These are phyloP conservation scores for Eulimnadia texana DNA, from an alignment of 1,140 invertebrate genomes.

Conservation along the genomic window DNA sequence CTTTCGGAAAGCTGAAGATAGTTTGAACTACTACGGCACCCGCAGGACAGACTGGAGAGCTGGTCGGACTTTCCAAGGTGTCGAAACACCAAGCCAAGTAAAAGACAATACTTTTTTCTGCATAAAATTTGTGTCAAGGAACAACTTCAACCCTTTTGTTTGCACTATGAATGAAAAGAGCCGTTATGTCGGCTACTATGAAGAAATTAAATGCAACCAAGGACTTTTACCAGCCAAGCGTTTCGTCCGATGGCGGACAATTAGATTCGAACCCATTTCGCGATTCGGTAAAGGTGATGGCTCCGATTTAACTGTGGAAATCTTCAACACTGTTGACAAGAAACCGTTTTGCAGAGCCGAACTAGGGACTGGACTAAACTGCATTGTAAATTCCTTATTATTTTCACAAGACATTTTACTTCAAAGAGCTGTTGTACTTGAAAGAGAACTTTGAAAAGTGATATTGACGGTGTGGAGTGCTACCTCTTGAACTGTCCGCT, in stretches of 20 bases:
- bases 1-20: constrained; percentile 36
- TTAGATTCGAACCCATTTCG: constrained; percentile 16
- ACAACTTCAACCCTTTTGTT: neutral
- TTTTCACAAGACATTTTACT: constrained; percentile 1
- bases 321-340: constrained; percentile 26
- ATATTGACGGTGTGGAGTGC: constrained; percentile 26
- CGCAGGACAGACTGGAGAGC: constrained; percentile 36
- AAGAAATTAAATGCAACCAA: constrained; percentile 31
- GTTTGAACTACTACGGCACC: constrained; percentile 38
- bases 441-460: no score
- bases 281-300: constrained; percentile 35
- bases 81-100: constrained; percentile 31
- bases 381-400: neutral
- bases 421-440: constrained; percentile 21
- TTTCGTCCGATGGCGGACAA: neutral
- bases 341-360: constrained; percentile 29
- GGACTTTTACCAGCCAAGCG: constrained; percentile 28
- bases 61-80: constrained; percentile 39
- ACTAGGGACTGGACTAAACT: constrained; percentile 23
- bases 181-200: constrained; percentile 40
- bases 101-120: neutral
- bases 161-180: constrained; percentile 26
- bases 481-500: constrained; percentile 25
- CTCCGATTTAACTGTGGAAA: constrained; percentile 31
- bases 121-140: neutral